A percentile compares a stretch with the other conserved stretches of the same genome.
These are phyloP conservation scores for Malurus elegans DNA, from an alignment of 2,113 vertebrate genomes.

Conservation along the genomic window DNA sequence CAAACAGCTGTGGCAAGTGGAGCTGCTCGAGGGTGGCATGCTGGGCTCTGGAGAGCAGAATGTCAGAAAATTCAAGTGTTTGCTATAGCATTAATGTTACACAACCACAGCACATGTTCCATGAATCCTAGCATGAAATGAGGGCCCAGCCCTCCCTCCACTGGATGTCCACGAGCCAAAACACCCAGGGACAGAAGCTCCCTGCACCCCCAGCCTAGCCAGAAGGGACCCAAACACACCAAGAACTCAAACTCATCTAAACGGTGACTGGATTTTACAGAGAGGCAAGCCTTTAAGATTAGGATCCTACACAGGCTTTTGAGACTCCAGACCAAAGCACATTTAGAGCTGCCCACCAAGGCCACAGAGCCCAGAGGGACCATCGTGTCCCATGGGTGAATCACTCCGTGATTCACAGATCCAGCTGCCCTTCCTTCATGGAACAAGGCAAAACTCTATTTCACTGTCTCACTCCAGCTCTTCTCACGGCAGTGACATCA, in stretches of 20 bases:
- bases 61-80: not conserved
- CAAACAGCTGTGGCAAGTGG: not conserved
- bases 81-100: not conserved
- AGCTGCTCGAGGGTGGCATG: not conserved
- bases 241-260: not conserved
- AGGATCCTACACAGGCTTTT: not conserved
- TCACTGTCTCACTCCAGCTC: not conserved
- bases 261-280: not conserved
- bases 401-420: not conserved
- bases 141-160: not conserved
- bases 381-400: rapidly evolving
- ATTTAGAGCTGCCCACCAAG: not conserved
- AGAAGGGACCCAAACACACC: not conserved
- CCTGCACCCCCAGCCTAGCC: rapidly evolving
- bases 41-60: not conserved
- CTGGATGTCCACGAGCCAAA: not conserved
- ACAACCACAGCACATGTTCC: not conserved
- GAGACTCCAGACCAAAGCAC: not conserved
- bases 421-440: not conserved
- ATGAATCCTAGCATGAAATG: not conserved
- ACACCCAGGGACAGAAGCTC: not conserved
- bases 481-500: rapidly evolving
- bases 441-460: not conserved
- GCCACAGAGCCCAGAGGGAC: not conserved
- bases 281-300: not conserved